phyloP scores from a whole-genome alignment of 2,113 vertebrate genomes.

The Origma solitaria region DNA sequence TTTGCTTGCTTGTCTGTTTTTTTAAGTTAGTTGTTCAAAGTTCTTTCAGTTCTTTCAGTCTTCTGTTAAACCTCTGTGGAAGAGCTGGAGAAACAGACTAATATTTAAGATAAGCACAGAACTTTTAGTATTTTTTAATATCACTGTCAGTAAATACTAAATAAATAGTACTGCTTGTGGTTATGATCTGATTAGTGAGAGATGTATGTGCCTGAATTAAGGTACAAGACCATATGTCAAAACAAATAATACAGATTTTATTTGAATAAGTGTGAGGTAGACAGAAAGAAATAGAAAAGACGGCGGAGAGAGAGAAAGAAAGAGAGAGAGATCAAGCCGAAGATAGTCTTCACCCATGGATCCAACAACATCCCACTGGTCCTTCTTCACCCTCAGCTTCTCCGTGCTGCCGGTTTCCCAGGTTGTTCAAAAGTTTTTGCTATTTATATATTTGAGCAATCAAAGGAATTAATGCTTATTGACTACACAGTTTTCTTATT shows the following conservation, averaged over 20 bases:
- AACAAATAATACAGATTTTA: neutral
- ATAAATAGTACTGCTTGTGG: neutral
- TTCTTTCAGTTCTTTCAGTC: neutral
- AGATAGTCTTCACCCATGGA: neutral
- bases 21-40: neutral
- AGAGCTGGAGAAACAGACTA: neutral
- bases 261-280: neutral
- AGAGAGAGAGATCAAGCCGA: neutral
- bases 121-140: neutral
- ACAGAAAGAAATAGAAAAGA: neutral
- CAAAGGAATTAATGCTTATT: neutral
- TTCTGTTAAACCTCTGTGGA: neutral
- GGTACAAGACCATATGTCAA: neutral
- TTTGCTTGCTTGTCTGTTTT: neutral
- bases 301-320: neutral
- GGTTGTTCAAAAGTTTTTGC: neutral
- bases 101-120: neutral
- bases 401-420: neutral
- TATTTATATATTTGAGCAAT: neutral
- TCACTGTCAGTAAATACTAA: neutral
- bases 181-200: neutral
- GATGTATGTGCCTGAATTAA: neutral
- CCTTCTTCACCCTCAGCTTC: neutral
- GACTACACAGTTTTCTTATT: neutral
- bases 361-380: neutral